Percentiles rank a stretch among this genome's conserved stretches.
These are phyloP conservation scores for Halcyon chelicuti DNA, from an alignment of 2,797 vertebrate species.

Conservation along the genomic window DNA sequence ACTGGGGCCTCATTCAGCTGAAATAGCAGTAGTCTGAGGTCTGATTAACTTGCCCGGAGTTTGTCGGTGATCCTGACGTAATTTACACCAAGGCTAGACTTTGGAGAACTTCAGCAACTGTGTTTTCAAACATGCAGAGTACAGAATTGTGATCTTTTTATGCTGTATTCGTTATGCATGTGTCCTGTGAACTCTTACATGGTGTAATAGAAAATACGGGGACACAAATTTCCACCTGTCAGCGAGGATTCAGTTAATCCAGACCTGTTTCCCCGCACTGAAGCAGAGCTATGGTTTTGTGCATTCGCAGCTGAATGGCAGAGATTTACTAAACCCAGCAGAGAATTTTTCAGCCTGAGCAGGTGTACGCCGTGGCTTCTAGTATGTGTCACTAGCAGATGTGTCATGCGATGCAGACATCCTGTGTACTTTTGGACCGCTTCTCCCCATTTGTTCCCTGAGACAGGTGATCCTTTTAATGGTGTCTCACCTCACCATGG, in stretches of 20 bases:
- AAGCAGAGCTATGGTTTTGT: not conserved
- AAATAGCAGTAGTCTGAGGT: not conserved
- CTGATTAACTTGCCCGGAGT: not conserved
- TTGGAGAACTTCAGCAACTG: not conserved
- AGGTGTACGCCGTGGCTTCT: not conserved
- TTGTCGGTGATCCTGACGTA: not conserved
- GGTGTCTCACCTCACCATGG: fast-evolving
- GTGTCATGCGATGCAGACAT: fast-evolving
- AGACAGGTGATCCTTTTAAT: not conserved
- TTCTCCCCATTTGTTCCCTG: not conserved
- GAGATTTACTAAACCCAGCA: not conserved
- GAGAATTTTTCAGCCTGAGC: not conserved
- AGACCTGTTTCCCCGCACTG: not conserved
- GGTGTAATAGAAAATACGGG: not conserved
- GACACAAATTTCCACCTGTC: not conserved
- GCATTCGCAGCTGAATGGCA: not conserved
- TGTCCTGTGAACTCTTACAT: not conserved
- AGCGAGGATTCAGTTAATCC: not conserved
- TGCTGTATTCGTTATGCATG: not conserved
- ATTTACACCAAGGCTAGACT: not conserved
- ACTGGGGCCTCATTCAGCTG: not conserved
- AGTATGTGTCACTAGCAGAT: not conserved
- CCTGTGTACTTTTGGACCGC: fast-evolving
- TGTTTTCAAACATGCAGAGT: not conserved
- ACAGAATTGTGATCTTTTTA: not conserved